A percentile compares a stretch with the other conserved stretches of the same genome.
phyloP scores from a whole-genome alignment of 2,888 invertebrate genomes.

The Punctoribates punctum region DNA sequence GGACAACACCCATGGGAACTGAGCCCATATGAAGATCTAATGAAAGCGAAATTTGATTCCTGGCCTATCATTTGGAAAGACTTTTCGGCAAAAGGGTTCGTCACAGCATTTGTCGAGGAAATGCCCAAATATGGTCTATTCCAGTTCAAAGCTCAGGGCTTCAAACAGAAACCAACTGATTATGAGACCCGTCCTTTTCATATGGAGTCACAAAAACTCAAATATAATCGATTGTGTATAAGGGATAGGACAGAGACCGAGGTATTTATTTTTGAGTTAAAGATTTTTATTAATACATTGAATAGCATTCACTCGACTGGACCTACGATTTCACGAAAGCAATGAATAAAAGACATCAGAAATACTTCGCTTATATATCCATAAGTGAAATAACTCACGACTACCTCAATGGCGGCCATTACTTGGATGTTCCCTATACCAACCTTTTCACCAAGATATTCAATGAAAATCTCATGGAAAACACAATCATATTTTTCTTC shows the following conservation, averaged over 20 bases:
- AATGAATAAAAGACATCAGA: conserved; percentile 17
- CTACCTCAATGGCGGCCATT: conserved; percentile 51
- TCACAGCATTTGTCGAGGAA: neutral
- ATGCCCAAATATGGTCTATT: neutral
- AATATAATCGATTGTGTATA: neutral
- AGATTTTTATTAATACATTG: neutral
- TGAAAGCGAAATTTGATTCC: neutral
- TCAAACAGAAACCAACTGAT: neutral
- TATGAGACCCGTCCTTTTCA: neutral
- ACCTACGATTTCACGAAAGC: conserved; percentile 10
- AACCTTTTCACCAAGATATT: conserved; percentile 61
- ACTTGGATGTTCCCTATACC: conserved; percentile 50
- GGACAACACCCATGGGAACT: neutral
- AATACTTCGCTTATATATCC: conserved; percentile 52
- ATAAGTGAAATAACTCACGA: conserved; percentile 53
- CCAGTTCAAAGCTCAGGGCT: neutral
- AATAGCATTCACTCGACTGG: neutral
- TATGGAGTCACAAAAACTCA: neutral
- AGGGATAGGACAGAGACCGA: neutral
- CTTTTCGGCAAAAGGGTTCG: neutral
- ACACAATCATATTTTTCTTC: conserved; percentile 66
- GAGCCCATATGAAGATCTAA: neutral
- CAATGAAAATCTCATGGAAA: conserved; percentile 60
- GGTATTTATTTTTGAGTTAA: neutral
- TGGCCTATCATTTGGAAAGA: neutral